Evolutionary conservation across 2,888 invertebrate genomes (phyloP), one percentile per base, ranked within the genome.

Genomic region (Hemithea aestivaria): DNA sequence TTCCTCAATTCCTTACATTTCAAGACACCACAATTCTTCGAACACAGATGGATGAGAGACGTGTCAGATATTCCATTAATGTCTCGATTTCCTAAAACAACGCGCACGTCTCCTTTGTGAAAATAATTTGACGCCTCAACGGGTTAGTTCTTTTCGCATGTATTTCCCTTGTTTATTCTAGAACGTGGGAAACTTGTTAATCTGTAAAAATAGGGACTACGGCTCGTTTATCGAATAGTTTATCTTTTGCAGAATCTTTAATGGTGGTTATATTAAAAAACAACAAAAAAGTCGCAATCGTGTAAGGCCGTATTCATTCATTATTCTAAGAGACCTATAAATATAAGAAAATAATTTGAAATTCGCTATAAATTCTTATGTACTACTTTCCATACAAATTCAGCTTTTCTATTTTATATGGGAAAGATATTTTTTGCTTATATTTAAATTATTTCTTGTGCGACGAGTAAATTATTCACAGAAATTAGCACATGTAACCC

Each of bases 41-140:
- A 81, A 84, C 53, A 52, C 50, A 55, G 58, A 58, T 70, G 65
- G 57, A 72, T 70, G 70, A 73, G 70, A 73, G 71, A 79, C 68
- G 80, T 78, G 84, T 83, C 82, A 78, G 83, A 74, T 79, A 82
- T 84, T 83, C 79, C 72, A 81, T 71, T 80, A 76, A 78, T 73
- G 75, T 70, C 66, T 65, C 64, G 71, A 71, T 83, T 85, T 79
- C 80, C 66, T 62, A 75, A 83, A 84, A 83, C 74, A 69, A 63
- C 64, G 67, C 69, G 57, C 66, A 66, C 64, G 52, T 61, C 58
- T 58, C 64, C 67, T 68, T 72, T 69, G 64, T 64, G 66, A 63
- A 77, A 78, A 79, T 83, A 80, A 75, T 53, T 83, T 83, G 76
- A 81, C 82, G 81, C 78, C 72, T 73, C 50, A 45, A 51, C 60